Evolutionary conservation across 2,113 vertebrate species (phyloP), one percentile per base, ranked within the genome.

Genomic region (Thamnaconus septentrionalis): DNA sequence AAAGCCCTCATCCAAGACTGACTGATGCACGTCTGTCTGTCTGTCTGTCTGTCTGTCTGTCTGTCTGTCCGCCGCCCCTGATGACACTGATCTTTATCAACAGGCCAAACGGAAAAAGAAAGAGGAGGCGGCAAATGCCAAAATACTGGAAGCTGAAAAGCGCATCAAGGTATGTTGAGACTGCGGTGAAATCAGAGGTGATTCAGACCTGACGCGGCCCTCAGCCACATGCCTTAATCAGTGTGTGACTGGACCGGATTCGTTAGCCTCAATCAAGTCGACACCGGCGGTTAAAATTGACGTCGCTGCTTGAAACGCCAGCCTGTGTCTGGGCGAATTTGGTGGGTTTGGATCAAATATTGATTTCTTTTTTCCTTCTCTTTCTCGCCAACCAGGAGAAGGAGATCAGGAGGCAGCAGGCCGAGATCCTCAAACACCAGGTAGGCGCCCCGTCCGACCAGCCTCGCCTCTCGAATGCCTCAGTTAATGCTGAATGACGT

Each of bases 41-140:
- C 82, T 82, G 74, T 92, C 75, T 91, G 89, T 85, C 18, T 31
- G 18, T 31, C 18, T 71, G 69, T 85, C 74, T 73, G 71, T 31
- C 82, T 82, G 74, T 92, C 75, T 91, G 89, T 85, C 18, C 18
- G 2, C 18, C 18, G 18, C 18, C 18, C 18, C 18, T 31, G 18
- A 31, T 88, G 89, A 94, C 91, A 88, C 92, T 81, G 92, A 82
- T 95, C 91, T 94, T 87, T 91, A 92, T 93, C 92, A 89, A 89
- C 91, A 99, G 97, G 97, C 96, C 69, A 99, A 99, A 94, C 94
- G 96, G 88, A 98, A 93, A 91, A 98, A 96, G 94, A 98, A 96
- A 79, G 95, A 99, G 90, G 97, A 99, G 91, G 96, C 93, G 41
- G 95, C 96, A 91, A 98, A 96, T 91, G 97, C 96, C 91, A 98